Evolutionary conservation across 2,113 vertebrate species (phyloP).

Genomic region (Puffinus mauretanicus): DNA sequence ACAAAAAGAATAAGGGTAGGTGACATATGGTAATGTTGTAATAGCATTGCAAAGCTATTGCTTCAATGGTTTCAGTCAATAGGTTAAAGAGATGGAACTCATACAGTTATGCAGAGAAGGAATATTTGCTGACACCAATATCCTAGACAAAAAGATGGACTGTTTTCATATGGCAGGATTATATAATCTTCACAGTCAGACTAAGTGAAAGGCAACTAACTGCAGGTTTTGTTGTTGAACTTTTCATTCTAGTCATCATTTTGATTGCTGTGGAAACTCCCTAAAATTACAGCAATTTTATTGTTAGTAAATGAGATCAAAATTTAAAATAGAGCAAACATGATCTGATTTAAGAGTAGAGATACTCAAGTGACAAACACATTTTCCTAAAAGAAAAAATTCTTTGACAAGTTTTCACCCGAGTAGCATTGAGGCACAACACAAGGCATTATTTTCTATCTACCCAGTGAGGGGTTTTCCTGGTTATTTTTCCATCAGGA

Average conservation of each 20-base stretch:
- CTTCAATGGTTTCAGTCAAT: neutral
- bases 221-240: neutral
- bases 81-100: neutral
- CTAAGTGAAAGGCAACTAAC: neutral
- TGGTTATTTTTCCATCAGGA: neutral
- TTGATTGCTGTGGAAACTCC: slow-evolving; percentile 15
- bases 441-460: neutral
- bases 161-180: neutral
- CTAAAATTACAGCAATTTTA: slow-evolving; percentile 27
- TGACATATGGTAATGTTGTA: neutral
- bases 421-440: neutral
- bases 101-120: neutral
- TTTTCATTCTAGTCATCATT: slow-evolving; percentile 4
- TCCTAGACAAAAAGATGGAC: neutral
- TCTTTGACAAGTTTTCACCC: neutral
- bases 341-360: neutral
- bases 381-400: neutral
- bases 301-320: slow-evolving; percentile 15
- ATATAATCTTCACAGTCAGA: slow-evolving; percentile 6
- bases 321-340: neutral
- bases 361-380: neutral
- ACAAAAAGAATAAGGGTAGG: neutral
- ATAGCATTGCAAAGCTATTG: neutral
- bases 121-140: neutral
- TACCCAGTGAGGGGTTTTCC: neutral